Evolutionary conservation across 2,888 invertebrate genomes (phyloP).

Genomic region (Drosophila rubida): DNA sequence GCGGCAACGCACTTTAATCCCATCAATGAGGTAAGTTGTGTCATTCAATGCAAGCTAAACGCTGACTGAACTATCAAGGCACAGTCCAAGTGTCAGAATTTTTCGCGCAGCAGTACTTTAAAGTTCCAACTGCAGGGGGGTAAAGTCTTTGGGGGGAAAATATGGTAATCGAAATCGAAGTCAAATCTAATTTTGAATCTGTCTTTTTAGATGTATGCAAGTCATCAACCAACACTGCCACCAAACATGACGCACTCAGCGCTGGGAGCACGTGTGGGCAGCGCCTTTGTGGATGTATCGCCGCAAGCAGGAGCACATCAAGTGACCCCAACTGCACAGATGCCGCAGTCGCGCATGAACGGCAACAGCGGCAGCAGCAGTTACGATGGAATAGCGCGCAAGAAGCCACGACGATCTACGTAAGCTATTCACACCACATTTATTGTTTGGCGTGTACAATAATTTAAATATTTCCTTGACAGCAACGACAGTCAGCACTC

Average conservation of each 20-base stretch:
- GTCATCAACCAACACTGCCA: slow-evolving; percentile 78
- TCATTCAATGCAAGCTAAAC: too few relatives aligned
- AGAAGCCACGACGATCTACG: slow-evolving; percentile 96
- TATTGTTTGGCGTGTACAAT: neutral
- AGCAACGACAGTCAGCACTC: slow-evolving; percentile 84
- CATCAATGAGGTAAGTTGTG: slow-evolving; percentile 83
- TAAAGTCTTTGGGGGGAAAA: neutral
- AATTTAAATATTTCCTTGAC: neutral
- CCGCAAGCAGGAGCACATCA: slow-evolving; percentile 61
- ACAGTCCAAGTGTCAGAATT: too few relatives aligned
- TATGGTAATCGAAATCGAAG: neutral
- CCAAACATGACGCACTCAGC: slow-evolving; percentile 42
- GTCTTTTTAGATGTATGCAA: slow-evolving; percentile 79
- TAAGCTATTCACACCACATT: slow-evolving; percentile 85
- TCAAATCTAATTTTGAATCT: slow-evolving; percentile 4
- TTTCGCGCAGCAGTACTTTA: too few relatives aligned
- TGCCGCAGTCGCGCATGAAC: slow-evolving; percentile 76
- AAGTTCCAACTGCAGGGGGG: too few relatives aligned
- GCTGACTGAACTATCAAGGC: too few relatives aligned
- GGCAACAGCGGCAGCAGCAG: slow-evolving; percentile 67
- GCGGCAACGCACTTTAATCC: slow-evolving; percentile 83
- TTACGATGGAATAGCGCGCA: slow-evolving; percentile 89
- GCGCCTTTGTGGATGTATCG: slow-evolving; percentile 72
- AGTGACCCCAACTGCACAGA: slow-evolving; percentile 27
- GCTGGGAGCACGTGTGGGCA: slow-evolving; percentile 39